Conservation (phyloP, 2,113 vertebrate genomes). For the Sapajus apella region DNA sequence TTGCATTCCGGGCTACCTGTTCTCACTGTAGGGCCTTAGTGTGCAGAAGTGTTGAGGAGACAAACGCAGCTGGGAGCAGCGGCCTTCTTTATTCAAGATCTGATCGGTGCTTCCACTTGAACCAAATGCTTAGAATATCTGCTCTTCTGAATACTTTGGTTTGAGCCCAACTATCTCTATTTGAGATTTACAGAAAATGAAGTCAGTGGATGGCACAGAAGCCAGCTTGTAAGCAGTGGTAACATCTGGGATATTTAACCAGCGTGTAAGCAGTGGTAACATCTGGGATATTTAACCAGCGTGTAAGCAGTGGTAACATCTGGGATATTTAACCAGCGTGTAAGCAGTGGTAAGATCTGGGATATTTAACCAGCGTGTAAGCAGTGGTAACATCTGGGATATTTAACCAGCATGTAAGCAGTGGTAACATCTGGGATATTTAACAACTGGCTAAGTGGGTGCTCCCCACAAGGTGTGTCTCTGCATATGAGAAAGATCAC, state of each 20-base stretch:
- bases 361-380: too few species aligned
- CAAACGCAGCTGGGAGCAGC: background rate
- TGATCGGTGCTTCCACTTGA: background rate
- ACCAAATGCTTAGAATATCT: background rate
- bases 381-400: too few species aligned
- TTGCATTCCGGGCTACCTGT: too few species aligned
- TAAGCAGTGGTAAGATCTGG: too few species aligned
- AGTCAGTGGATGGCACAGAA: background rate
- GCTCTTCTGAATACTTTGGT: background rate
- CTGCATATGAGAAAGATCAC: fast-evolving
- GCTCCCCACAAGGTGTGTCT: background rate
- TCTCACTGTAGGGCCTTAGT: background rate
- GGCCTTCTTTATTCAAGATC: background rate
- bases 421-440: fast-evolving
- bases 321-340: too few species aligned
- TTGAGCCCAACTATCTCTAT: background rate
- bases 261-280: too few species aligned
- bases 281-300: too few species aligned
- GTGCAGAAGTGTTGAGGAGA: background rate
- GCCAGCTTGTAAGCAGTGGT: too few species aligned
- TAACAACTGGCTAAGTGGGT: fast-evolving
- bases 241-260: too few species aligned
- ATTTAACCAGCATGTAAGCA: background rate
- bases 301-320: too few species aligned
- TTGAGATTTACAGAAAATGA: background rate